These are phyloP conservation scores for Alsophila aescularia DNA, from an alignment of 2,888 invertebrate species.

Conservation along the genomic window DNA sequence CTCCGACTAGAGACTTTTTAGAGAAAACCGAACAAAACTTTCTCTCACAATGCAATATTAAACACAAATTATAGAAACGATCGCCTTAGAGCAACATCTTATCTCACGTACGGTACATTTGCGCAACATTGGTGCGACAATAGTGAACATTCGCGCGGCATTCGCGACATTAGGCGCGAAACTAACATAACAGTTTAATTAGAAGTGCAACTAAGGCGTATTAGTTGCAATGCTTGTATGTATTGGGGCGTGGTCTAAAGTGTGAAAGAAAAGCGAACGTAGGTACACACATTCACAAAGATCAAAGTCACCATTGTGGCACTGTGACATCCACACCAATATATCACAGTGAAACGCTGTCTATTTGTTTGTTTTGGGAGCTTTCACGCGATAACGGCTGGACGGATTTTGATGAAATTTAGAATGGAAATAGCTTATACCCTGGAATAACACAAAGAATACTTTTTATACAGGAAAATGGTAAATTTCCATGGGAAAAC, in stretches of 20 bases:
- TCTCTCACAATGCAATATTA: conserved; percentile 14
- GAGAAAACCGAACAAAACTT: conserved; percentile 23
- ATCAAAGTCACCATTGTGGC: no score
- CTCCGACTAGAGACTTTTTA: conserved; percentile 7
- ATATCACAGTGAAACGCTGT: no score
- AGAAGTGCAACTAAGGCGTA: conserved; percentile 65
- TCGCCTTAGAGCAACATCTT: conserved; percentile 17
- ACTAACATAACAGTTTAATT: conserved; percentile 81
- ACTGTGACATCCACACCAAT: no score
- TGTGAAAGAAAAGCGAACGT: not conserved
- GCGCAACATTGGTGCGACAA: conserved; percentile 19
- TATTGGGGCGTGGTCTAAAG: conserved; percentile 37
- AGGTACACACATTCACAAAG: no score
- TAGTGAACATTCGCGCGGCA: conserved; percentile 53
- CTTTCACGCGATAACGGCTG: no score
- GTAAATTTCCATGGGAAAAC: no score
- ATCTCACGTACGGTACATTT: conserved; percentile 30
- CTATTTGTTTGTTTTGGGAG: no score
- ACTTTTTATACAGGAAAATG: no score
- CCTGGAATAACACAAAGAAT: no score
- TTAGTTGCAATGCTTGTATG: conserved; percentile 59
- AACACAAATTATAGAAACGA: conserved; percentile 19
- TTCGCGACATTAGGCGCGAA: conserved; percentile 53
- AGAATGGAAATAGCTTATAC: no score
- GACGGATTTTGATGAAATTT: no score